phyloP scores from a whole-genome alignment of 2,797 vertebrate genomes.

The Hypotaenidia philippensis region DNA sequence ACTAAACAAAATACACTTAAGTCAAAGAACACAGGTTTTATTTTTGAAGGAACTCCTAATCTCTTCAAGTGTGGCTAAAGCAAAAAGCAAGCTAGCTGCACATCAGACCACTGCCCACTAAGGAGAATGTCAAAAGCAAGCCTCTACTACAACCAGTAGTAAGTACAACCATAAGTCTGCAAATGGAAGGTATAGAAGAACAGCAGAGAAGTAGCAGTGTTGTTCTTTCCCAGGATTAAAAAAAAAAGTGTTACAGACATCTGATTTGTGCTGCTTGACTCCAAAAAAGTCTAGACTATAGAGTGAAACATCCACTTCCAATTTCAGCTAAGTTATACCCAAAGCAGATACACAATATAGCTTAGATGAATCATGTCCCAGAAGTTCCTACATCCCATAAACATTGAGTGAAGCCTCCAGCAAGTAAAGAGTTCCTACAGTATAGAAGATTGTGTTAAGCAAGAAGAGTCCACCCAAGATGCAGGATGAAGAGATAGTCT shows the following conservation, averaged over 20 bases:
- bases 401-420: not conserved
- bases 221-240: not conserved
- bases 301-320: rapidly evolving
- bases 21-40: not conserved
- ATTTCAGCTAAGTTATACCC: not conserved
- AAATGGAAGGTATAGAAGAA: not conserved
- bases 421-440: not conserved
- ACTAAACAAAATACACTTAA: not conserved
- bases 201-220: not conserved
- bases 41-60: not conserved
- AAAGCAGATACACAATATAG: not conserved
- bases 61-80: not conserved
- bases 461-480: not conserved
- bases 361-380: not conserved
- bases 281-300: not conserved
- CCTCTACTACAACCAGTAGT: not conserved
- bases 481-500: not conserved
- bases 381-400: not conserved
- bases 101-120: not conserved
- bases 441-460: not conserved
- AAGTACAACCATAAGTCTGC: not conserved
- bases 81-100: not conserved
- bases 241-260: not conserved
- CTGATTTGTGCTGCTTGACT: not conserved
- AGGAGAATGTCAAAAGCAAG: not conserved